Base-by-base conservation (phyloP, 2,797 vertebrate species). In the Molossus alvarezi region DNA sequence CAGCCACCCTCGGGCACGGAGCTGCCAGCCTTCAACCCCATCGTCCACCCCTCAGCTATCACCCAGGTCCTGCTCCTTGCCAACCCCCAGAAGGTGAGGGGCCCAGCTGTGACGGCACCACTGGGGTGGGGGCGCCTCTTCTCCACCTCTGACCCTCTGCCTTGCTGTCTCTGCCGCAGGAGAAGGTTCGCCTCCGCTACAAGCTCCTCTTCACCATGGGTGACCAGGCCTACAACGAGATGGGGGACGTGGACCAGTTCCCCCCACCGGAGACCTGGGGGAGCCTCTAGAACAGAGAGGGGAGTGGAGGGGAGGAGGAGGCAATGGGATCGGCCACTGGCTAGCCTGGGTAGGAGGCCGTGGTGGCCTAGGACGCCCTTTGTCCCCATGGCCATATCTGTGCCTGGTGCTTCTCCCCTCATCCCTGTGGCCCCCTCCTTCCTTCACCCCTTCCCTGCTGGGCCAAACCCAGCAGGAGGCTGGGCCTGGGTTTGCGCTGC, bases 111-210 rank as follows among this genome's bases (percentile, higher is more conserved):
- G 64, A 1, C 1, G 75, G 82, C 0, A 0, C 23, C 0, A 2
- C 17, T 0, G 1, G 57, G 85, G 48, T 1, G 23, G 75, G 93
- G 41, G 23, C 20, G 87, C 65, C 37, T 6, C 41, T 3, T 20
- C 13, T 27, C 25, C 17, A 23, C 4, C 58, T 2, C 41, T 29
- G 1, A 79, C 85, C 89, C 73, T 96, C 57, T 95, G 25, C 81
- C 23, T 65, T 87, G 7, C 62, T 20, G 0, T 95, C 90, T 96
- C 51, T 96, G n/a, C 88, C 25, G 62, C 97, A 99, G 99, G 99
- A 99, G 98, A 99, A 99, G 97, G 99, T 99, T 67, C 99, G 99
- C 88, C 98, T 99, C 98, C 99, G 99, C 91, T 99, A 99, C 99
- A 99, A 99, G 98, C 98, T 99, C 71, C 99, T 99, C 0, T 99